Evolutionary conservation across 2,888 invertebrate species (phyloP).

Genomic region (Drosophila limbata): DNA sequence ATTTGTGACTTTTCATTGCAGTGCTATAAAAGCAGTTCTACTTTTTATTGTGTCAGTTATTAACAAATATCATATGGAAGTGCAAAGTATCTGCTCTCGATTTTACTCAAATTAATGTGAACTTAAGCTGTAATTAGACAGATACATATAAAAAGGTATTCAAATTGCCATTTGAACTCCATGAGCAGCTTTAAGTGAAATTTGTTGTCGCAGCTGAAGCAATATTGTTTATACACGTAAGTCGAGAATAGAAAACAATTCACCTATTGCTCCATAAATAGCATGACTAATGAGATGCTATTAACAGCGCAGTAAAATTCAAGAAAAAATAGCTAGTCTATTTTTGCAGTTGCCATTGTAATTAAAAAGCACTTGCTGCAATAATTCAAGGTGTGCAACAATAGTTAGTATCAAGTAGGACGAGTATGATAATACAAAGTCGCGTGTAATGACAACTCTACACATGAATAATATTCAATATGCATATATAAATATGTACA

Average conservation of each 20-base stretch:
- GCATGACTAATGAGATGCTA: neutral
- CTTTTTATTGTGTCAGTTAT: neutral
- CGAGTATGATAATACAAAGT: conserved; percentile 7
- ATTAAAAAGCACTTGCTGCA: neutral
- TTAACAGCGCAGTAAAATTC: neutral
- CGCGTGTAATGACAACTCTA: conserved; percentile 5
- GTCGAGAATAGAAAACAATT: neutral
- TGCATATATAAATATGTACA: neutral
- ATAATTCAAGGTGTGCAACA: conserved; percentile 4
- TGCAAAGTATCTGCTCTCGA: neutral
- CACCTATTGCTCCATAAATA: neutral
- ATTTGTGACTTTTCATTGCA: neutral
- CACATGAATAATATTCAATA: neutral
- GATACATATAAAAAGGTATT: neutral
- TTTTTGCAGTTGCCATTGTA: neutral
- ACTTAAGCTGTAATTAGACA: neutral
- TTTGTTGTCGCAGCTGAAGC: no score
- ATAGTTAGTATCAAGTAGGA: conserved; percentile 15
- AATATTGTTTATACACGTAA: neutral
- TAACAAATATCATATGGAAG: neutral
- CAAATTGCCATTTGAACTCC: conserved; percentile 1
- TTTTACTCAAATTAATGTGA: neutral
- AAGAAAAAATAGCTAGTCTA: neutral
- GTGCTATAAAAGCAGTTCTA: neutral
- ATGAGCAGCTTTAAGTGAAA: neutral